phyloP scores from a whole-genome alignment of 2,113 vertebrate species.

The Lycocorax pyrrhopterus region DNA sequence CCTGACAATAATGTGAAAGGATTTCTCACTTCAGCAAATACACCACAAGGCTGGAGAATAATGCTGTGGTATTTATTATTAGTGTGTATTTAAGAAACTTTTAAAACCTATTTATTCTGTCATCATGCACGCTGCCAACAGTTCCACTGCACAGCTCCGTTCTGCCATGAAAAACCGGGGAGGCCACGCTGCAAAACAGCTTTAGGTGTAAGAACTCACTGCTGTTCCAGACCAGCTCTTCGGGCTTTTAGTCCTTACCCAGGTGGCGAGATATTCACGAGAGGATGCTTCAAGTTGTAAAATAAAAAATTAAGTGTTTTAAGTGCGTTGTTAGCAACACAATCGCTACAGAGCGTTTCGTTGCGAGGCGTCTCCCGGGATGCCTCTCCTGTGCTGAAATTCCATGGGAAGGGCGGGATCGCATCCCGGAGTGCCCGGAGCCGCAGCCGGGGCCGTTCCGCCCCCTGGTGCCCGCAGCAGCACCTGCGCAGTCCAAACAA shows the following conservation, averaged over 20 bases:
- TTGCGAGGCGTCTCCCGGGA: not conserved
- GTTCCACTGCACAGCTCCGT: not conserved
- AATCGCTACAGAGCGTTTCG: not conserved
- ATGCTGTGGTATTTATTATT: not conserved
- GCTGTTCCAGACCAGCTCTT: not conserved
- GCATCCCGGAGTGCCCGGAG: not conserved
- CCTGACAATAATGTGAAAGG: not conserved
- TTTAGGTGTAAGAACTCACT: not conserved
- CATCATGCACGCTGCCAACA: not conserved
- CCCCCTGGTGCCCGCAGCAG: slow-evolving; percentile 16
- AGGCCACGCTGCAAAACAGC: not conserved
- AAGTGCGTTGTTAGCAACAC: not conserved
- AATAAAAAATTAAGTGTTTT: not conserved
- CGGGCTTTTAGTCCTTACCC: not conserved
- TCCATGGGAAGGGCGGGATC: not conserved
- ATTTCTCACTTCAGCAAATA: slow-evolving; percentile 16
- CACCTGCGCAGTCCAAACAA: not conserved
- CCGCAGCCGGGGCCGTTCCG: not conserved
- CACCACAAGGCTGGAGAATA: not conserved
- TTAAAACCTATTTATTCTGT: not conserved
- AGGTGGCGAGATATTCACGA: not conserved
- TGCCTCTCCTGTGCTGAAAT: not conserved
- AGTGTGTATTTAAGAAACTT: not conserved
- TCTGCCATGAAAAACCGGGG: not conserved
- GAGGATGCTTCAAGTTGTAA: not conserved